A percentile compares a stretch with the other conserved stretches of the same genome.
phyloP scores from a whole-genome alignment of 37 sponge, comb jelly and placozoan species.

The Ephydatia muelleri region DNA sequence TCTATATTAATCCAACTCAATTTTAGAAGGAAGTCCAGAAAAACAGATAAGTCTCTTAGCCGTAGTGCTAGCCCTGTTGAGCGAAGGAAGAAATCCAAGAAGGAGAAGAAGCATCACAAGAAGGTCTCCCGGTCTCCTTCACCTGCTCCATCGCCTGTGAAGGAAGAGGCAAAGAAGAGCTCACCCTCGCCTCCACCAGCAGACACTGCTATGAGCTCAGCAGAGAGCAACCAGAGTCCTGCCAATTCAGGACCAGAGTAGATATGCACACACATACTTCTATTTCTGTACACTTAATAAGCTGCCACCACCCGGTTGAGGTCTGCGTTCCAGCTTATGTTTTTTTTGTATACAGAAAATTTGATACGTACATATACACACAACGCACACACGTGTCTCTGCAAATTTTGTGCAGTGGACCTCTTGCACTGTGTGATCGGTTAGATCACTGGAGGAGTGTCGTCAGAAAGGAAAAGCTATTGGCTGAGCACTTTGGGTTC shows the following conservation, averaged over 20 bases:
- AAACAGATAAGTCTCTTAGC: background rate
- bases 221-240: background rate
- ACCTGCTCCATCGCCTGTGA: conserved; percentile 18
- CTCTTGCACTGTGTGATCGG: no score
- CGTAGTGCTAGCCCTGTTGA: conserved; percentile 1
- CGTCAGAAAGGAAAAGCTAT: no score
- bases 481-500: no score
- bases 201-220: background rate
- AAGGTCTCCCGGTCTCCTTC: conserved; percentile 36
- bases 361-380: background rate
- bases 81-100: conserved; percentile 7
- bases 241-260: background rate
- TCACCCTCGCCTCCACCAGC: conserved; percentile 6
- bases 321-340: background rate
- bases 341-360: background rate
- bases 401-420: background rate
- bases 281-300: background rate
- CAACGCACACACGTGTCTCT: background rate
- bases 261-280: background rate
- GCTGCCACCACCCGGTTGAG: background rate
- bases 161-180: background rate
- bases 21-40: background rate
- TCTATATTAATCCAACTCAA: background rate
- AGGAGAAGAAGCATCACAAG: conserved; percentile 47
- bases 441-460: no score